Evolutionary conservation across 1,140 invertebrate species (phyloP).

Genomic region (fruit fly (Drosophila melanogaster)): Release_6_plus_ISO1_MT NC_004354.4:17429001-17429500

Average conservation of each 20-base stretch:
- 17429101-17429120: conserved; percentile 1
- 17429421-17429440: conserved; percentile 22
- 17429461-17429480: conserved; percentile 1
- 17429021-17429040: conserved; percentile 12
- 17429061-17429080: background rate
- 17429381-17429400: background rate
- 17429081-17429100: background rate
- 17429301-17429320: background rate
- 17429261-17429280: background rate
- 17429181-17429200: background rate
- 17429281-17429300: background rate
- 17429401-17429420: background rate
- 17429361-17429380: background rate
- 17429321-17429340: background rate
- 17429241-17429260: background rate
- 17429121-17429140: background rate
- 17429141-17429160: background rate
- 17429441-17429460: conserved; percentile 26
- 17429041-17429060: conserved; percentile 7
- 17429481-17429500: background rate
- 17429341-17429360: background rate
- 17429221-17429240: background rate
- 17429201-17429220: background rate
- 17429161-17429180: background rate
- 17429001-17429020: conserved; percentile 10